Percentiles rank a stretch among this genome's conserved stretches.
phyloP scores from a whole-genome alignment of 2,797 vertebrate species.

The Chelon auratus region DNA sequence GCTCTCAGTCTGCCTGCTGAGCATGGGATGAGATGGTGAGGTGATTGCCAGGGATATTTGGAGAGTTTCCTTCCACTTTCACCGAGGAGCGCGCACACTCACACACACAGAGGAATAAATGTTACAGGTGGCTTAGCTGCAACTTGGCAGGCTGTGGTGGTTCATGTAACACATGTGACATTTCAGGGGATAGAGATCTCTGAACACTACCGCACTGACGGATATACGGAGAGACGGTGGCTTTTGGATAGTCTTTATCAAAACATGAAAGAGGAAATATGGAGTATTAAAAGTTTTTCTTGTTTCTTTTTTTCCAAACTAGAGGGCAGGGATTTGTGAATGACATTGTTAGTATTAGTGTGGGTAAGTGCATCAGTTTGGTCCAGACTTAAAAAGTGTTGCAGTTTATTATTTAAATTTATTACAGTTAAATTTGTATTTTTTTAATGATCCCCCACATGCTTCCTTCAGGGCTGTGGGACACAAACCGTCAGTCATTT shows the following conservation, averaged over 20 bases:
- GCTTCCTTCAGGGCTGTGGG: too few species aligned
- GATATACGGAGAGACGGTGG: neutral
- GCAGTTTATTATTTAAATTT: too few species aligned
- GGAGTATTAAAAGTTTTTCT: neutral
- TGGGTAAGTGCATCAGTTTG: too few species aligned
- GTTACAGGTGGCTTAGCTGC: conserved; percentile 29
- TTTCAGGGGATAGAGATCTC: conserved; percentile 3
- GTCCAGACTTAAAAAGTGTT: neutral
- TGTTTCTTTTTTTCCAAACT: neutral
- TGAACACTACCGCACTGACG: neutral
- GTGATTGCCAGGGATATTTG: conserved; percentile 48
- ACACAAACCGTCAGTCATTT: too few species aligned
- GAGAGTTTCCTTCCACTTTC: conserved; percentile 43
- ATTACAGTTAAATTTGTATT: too few species aligned
- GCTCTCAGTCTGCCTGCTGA: conserved; percentile 48
- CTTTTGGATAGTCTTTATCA: neutral
- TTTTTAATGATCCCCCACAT: too few species aligned
- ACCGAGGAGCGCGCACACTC: conserved; percentile 8
- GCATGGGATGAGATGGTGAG: conserved; percentile 63
- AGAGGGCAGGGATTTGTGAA: neutral
- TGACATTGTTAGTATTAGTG: neutral
- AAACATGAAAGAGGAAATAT: neutral
- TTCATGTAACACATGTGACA: conserved; percentile 19
- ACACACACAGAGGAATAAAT: conserved; percentile 3
- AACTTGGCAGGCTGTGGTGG: conserved; percentile 3